A percentile compares a stretch with the other conserved stretches of the same genome.
These are phyloP conservation scores for Ia io DNA, from an alignment of 2,113 vertebrate species.

Conservation along the genomic window DNA sequence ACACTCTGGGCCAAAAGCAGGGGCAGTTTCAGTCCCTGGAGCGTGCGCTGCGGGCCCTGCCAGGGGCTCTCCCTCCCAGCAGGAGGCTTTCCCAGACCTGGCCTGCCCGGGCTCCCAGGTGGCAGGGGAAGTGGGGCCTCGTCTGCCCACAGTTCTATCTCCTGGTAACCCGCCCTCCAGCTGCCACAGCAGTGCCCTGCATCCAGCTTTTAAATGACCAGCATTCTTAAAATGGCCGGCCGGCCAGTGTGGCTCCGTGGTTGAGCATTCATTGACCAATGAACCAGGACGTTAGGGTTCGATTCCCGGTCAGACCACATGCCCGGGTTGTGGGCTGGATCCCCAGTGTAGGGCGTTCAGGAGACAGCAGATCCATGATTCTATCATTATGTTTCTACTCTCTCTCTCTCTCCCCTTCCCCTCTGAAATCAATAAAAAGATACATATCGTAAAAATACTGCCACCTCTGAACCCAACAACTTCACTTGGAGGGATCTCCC, in stretches of 20 bases:
- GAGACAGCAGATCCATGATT: too few species aligned
- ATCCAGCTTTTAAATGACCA: not conserved
- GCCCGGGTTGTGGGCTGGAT: too few species aligned
- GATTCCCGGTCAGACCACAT: too few species aligned
- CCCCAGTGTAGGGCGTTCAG: too few species aligned
- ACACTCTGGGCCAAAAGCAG: conserved; percentile 58
- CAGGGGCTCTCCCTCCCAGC: not conserved
- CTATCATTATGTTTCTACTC: too few species aligned
- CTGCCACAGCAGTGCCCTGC: not conserved
- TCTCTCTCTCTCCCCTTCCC: too few species aligned
- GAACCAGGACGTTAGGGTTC: too few species aligned
- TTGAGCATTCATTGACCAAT: too few species aligned
- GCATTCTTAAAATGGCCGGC: not conserved
- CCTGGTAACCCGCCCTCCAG: not conserved
- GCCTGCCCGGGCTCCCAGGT: not conserved
- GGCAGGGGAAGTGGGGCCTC: not conserved
- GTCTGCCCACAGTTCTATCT: too few species aligned
- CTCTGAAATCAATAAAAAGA: too few species aligned
- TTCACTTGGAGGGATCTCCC: not conserved
- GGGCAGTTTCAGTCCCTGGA: conserved; percentile 33
- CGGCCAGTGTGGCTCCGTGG: too few species aligned
- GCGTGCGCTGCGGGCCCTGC: not conserved
- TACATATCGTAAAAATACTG: too few species aligned
- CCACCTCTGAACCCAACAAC: not conserved
- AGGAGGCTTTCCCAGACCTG: not conserved